phyloP scores from a whole-genome alignment of 2,113 vertebrate species.

The Verasper variegatus region DNA sequence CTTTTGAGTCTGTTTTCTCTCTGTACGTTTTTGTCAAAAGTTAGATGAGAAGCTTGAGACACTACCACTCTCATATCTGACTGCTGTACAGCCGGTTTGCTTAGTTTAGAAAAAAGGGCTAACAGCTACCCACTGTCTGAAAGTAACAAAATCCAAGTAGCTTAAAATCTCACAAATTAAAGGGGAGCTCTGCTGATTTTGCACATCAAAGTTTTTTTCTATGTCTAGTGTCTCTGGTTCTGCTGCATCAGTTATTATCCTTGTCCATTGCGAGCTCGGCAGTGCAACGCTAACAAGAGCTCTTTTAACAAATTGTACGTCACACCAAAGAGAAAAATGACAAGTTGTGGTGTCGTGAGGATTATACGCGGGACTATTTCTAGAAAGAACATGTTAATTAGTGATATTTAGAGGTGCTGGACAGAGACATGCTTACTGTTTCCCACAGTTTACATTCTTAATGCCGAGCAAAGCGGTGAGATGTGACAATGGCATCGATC shows the following conservation, averaged over 20 bases:
- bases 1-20: no score
- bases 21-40: no score
- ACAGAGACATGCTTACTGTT: neutral
- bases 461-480: neutral
- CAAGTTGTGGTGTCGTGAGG: neutral
- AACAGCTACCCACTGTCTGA: no score
- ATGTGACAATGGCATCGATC: neutral
- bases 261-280: neutral
- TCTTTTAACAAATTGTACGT: neutral
- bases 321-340: neutral
- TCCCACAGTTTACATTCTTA: neutral
- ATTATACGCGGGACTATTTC: neutral
- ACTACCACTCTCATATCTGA: no score
- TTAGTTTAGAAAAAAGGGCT: no score
- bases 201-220: neutral
- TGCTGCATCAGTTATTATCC: neutral
- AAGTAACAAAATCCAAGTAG: no score
- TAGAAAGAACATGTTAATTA: neutral
- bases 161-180: neutral
- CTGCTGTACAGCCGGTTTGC: no score
- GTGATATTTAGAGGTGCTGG: neutral
- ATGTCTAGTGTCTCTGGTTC: neutral
- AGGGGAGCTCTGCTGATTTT: neutral
- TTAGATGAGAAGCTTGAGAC: no score
- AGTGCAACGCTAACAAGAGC: neutral